These are phyloP conservation scores for Oriolus oriolus DNA, from an alignment of 2,113 vertebrate genomes.

Conservation along the genomic window DNA sequence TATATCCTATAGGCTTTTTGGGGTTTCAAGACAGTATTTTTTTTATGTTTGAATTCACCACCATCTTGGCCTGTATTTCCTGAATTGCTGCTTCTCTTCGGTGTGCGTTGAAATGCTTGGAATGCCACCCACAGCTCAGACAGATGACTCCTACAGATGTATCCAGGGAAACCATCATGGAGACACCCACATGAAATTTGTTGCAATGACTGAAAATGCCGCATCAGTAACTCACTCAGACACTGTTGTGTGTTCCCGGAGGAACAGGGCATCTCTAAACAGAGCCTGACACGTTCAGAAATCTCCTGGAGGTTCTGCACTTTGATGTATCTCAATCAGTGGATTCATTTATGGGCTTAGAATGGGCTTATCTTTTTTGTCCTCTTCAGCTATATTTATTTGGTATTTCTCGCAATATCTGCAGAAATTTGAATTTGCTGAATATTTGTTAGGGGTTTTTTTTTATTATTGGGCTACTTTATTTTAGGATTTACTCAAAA, in stretches of 20 bases:
- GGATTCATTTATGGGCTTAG: neutral
- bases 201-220: neutral
- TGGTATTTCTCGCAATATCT: neutral
- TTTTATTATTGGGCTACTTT: neutral
- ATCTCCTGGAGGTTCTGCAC: neutral
- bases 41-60: neutral
- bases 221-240: neutral
- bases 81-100: neutral
- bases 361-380: neutral
- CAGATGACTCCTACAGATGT: conserved; percentile 17
- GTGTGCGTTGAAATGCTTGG: neutral
- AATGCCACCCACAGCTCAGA: conserved; percentile 34
- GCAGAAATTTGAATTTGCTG: neutral
- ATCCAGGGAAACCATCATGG: conserved; percentile 33
- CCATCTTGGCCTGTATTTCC: neutral
- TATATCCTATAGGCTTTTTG: neutral
- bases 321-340: neutral
- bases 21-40: neutral
- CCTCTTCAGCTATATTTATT: neutral
- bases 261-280: neutral
- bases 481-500: neutral
- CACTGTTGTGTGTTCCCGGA: neutral
- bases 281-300: neutral
- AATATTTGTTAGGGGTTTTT: neutral
- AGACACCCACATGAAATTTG: neutral